A percentile compares a stretch with the other conserved stretches of the same genome.
Conservation (phyloP, 2,888 invertebrate species). For the Drosophila subsilvestris region DNA sequence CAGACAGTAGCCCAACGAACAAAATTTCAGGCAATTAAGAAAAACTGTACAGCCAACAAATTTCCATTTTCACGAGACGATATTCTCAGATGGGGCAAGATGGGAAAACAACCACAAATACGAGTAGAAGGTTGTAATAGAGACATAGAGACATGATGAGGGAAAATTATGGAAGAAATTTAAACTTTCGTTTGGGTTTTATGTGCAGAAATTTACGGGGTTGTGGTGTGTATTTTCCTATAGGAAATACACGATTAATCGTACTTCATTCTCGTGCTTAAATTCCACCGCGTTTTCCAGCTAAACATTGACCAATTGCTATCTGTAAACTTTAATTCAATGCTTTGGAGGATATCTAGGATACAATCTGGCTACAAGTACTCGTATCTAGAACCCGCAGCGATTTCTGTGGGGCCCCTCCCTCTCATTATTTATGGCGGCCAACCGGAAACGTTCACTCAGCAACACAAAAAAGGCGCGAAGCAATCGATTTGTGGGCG, state of each 20-base stretch:
- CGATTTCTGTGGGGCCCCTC: constrained; percentile 22
- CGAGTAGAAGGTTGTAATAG: constrained; percentile 1
- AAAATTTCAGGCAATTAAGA: constrained; percentile 74
- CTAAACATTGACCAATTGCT: neutral
- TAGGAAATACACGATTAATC: neutral
- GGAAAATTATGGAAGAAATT: neutral
- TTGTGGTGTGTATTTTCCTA: neutral
- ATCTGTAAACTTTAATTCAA: constrained; percentile 25
- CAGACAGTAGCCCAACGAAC: constrained; percentile 30
- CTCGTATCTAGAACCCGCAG: constrained; percentile 15
- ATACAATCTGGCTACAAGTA: constrained; percentile 24
- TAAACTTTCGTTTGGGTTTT: constrained; percentile 14
- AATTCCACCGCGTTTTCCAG: neutral
- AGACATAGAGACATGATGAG: constrained; percentile 9
- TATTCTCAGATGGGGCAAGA: constrained; percentile 8
- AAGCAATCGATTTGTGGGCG: constrained; percentile 80
- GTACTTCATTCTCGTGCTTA: neutral
- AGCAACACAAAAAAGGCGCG: constrained; percentile 70
- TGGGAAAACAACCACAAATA: constrained; percentile 11
- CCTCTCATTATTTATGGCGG: constrained; percentile 12
- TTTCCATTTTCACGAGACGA: constrained; percentile 42
- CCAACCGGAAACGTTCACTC: constrained; percentile 70
- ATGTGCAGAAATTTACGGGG: neutral
- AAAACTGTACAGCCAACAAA: constrained; percentile 44
- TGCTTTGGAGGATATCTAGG: constrained; percentile 2